phyloP scores from a whole-genome alignment of 2,113 vertebrate species.

The Eulacestoma nigropectus region DNA sequence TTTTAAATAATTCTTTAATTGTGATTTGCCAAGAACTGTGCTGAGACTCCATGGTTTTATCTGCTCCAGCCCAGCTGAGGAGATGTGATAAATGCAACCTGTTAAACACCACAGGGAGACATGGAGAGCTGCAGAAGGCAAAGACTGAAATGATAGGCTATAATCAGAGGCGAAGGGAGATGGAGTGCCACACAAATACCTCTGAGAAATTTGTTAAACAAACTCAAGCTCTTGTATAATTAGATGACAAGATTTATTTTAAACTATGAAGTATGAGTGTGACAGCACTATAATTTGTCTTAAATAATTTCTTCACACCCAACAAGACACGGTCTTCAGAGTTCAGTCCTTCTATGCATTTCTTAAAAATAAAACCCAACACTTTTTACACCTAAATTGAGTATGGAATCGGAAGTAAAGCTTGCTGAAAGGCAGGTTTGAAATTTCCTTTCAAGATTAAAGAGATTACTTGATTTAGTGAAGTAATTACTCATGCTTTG shows the following conservation, averaged over 20 bases:
- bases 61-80: slow-evolving; percentile 13
- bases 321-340: slow-evolving; percentile 36
- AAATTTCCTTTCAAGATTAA: slow-evolving; percentile 58
- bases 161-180: slow-evolving; percentile 34
- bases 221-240: slow-evolving; percentile 63
- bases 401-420: slow-evolving; percentile 37
- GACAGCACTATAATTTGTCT: slow-evolving; percentile 72
- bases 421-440: slow-evolving; percentile 38
- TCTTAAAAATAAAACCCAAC: slow-evolving; percentile 46
- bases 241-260: slow-evolving; percentile 75
- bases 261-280: slow-evolving; percentile 61
- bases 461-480: slow-evolving; percentile 32
- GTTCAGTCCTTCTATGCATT: slow-evolving; percentile 30
- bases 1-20: slow-evolving; percentile 42
- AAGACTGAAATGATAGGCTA: background rate
- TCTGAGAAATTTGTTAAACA: slow-evolving; percentile 70
- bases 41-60: background rate
- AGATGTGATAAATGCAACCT: slow-evolving; percentile 47
- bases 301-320: slow-evolving; percentile 67
- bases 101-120: background rate
- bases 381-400: slow-evolving; percentile 53
- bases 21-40: slow-evolving; percentile 20
- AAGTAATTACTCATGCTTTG: slow-evolving; percentile 64
- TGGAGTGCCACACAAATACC: background rate
- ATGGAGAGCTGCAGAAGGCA: background rate